phyloP scores from a whole-genome alignment of 1,140 invertebrate genomes.

The Dufourea novaeangliae region DNA sequence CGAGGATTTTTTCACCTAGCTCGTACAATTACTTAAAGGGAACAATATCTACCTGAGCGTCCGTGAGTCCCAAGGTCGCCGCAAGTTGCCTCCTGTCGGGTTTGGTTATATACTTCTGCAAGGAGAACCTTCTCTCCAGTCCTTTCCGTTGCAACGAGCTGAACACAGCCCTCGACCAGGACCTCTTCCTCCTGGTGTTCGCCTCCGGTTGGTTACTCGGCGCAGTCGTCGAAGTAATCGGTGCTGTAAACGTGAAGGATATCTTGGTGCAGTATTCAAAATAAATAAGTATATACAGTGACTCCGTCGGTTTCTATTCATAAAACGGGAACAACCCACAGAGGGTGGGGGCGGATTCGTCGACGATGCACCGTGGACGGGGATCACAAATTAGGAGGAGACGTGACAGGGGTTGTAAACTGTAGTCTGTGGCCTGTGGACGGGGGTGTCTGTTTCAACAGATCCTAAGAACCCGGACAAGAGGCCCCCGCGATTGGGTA shows the following conservation, averaged over 20 bases:
- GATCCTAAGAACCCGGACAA: constrained; percentile 40
- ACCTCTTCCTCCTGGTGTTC: constrained; percentile 88
- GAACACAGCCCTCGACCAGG: constrained; percentile 97
- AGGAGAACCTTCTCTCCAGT: constrained; percentile 93
- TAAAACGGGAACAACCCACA: neutral
- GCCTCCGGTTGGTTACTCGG: constrained; percentile 51
- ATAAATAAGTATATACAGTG: no score
- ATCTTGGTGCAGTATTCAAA: neutral
- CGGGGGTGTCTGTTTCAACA: constrained; percentile 59
- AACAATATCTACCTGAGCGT: constrained; percentile 91
- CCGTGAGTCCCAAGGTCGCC: constrained; percentile 93
- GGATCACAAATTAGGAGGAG: constrained; percentile 34
- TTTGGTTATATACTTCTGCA: constrained; percentile 97
- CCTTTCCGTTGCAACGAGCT: constrained; percentile 95
- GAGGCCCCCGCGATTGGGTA: constrained; percentile 57
- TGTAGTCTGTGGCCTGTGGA: constrained; percentile 24
- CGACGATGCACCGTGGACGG: neutral
- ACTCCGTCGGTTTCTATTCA: no score
- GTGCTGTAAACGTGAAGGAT: constrained; percentile 30
- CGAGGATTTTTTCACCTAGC: no score
- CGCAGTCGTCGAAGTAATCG: constrained; percentile 49
- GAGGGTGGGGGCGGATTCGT: neutral
- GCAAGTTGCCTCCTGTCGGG: constrained; percentile 95
- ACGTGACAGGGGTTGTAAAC: constrained; percentile 41
- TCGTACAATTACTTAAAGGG: no score